A percentile compares a stretch with the other conserved stretches of the same genome.
These are phyloP conservation scores for Microhierax caerulescens DNA, from an alignment of 2,797 vertebrate genomes.

Conservation along the genomic window DNA sequence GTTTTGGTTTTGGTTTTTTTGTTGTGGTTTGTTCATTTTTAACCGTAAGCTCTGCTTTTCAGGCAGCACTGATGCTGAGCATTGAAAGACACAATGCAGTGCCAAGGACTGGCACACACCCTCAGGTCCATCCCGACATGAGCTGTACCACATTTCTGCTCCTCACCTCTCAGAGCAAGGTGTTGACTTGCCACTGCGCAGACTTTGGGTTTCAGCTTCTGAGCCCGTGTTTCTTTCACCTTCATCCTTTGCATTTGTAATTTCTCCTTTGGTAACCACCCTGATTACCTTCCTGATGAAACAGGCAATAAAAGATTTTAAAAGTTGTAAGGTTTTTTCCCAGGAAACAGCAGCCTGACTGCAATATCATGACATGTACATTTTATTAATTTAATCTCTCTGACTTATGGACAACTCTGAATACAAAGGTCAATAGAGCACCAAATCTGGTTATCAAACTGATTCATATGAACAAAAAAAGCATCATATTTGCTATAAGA, in stretches of 20 bases:
- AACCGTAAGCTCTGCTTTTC: not conserved
- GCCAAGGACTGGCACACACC: fast-evolving
- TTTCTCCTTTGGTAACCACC: slow-evolving; percentile 78
- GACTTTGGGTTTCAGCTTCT: slow-evolving; percentile 76
- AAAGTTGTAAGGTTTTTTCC: not conserved
- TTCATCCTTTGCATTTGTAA: slow-evolving; percentile 61
- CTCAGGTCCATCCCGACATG: fast-evolving
- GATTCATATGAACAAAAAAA: not conserved
- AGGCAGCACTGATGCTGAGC: not conserved
- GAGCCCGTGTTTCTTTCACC: slow-evolving; percentile 62
- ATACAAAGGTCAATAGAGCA: not conserved
- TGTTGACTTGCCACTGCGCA: slow-evolving; percentile 69
- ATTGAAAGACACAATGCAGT: not conserved
- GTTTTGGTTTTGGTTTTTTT: no score
- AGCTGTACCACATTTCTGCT: not conserved
- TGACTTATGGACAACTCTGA: fast-evolving
- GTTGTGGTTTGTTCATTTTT: not conserved
- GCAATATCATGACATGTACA: fast-evolving
- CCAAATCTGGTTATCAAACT: not conserved
- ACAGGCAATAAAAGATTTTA: slow-evolving; percentile 27
- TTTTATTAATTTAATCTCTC: not conserved
- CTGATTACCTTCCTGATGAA: slow-evolving; percentile 70
- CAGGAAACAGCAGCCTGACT: not conserved
- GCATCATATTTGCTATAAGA: not conserved
- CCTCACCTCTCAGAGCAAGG: slow-evolving; percentile 80